Evolutionary conservation across 2,888 invertebrate species (phyloP), one percentile per base, ranked within the genome.

Genomic region (Lypha dubia): DNA sequence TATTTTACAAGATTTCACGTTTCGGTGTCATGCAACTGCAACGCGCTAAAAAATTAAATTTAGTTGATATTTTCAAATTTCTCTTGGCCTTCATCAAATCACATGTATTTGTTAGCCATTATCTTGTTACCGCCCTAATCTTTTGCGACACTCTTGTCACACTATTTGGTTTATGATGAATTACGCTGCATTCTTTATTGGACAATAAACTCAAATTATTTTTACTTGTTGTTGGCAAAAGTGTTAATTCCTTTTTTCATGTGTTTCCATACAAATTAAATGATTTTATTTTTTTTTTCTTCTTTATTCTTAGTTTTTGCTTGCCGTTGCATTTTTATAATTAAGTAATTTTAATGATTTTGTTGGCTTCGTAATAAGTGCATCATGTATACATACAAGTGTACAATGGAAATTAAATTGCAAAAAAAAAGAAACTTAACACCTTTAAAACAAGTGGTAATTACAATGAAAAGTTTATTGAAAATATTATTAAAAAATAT

Each of bases 321-420:
- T 87, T 88, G 87, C 89, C 90, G 88, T 90, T 88, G 89, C 90
- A 86, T 89, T 89, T 91, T 88, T 87, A 89, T 90, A 90, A 90
- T 91, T 91, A 91, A 90, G 90, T 88, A 84, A 90, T 90, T 90
- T 90, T 89, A 91, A 89, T 90, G 90, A 90, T 89, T n/a, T n/a
- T 89, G 89, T 88, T 88, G 88, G 89, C 87, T 56, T 53, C 49
- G 60, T 24, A 46, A 56, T 28, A 63, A 63, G 53, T 24, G 38
- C 17, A 38, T n/a, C n/a, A n/a, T n/a, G n/a, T n/a, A n/a, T n/a
- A 75, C 53, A 53, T 63, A 11, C 13, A 5, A 38, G 24, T n/a
- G n/a, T 7, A 24, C 49, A 38, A 35, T 67, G 67, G 46, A 44
- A 53, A 24, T 41, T 28, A 71, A 32, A 77, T 56, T 56, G 15